Conservation (phyloP, 2,797 vertebrate species). For the Lates japonicus region DNA sequence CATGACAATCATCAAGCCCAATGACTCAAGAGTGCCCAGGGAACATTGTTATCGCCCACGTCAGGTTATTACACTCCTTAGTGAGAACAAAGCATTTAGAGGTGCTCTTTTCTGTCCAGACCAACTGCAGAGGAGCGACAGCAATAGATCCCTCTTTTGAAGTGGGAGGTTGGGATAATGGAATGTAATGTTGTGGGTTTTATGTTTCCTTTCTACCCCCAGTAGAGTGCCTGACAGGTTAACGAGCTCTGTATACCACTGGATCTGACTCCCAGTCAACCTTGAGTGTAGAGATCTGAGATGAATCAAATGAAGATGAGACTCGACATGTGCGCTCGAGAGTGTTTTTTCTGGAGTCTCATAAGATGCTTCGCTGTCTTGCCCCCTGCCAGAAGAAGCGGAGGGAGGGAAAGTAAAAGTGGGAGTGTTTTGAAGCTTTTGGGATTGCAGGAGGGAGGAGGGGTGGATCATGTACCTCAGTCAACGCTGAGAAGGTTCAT, state of each 20-base stretch:
- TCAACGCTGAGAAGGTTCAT: slow-evolving; percentile 89
- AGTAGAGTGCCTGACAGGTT: slow-evolving; percentile 62
- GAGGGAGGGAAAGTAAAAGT: slow-evolving; percentile 39
- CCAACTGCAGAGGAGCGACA: slow-evolving; percentile 50
- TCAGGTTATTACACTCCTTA: slow-evolving; percentile 72
- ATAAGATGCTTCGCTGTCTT: slow-evolving; percentile 75
- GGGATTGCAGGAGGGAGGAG: slow-evolving; percentile 57
- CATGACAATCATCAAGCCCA: slow-evolving; percentile 61
- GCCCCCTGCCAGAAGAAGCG: slow-evolving; percentile 60
- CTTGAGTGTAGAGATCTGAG: slow-evolving; percentile 41
- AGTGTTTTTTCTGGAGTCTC: slow-evolving; percentile 39
- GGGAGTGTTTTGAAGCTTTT: slow-evolving; percentile 63
- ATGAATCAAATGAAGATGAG: slow-evolving; percentile 37
- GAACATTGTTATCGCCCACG: slow-evolving; percentile 65
- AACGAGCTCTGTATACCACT: slow-evolving; percentile 42
- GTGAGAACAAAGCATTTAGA: slow-evolving; percentile 72
- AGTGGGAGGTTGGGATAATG: slow-evolving; percentile 70
- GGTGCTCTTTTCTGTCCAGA: slow-evolving; percentile 67
- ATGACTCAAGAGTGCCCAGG: slow-evolving; percentile 66
- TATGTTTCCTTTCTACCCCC: slow-evolving; percentile 50
- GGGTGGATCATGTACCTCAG: slow-evolving; percentile 90
- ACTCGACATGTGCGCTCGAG: slow-evolving; percentile 21
- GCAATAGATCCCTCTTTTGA: slow-evolving; percentile 67
- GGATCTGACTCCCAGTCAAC: slow-evolving; percentile 45
- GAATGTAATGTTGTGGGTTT: slow-evolving; percentile 65